Evolutionary conservation across 35 echinoderm and acorn worm species (phyloP).

Genomic region (Apostichopus parvimensis): DNA sequence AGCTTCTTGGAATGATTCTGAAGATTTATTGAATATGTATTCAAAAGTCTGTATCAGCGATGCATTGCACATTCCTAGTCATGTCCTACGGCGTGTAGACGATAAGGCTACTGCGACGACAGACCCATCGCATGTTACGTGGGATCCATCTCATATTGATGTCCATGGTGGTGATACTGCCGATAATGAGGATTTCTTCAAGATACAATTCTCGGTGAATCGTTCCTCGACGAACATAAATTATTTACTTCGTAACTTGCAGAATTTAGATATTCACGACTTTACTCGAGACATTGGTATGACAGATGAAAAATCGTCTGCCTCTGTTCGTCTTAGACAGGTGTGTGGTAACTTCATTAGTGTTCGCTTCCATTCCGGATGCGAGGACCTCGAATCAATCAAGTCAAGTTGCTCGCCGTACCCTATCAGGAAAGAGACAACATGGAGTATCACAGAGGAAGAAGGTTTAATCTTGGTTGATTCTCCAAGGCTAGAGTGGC

Average conservation of each 20-base stretch:
- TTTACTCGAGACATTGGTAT: neutral
- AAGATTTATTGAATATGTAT: neutral
- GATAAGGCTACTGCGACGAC: neutral
- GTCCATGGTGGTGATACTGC: neutral
- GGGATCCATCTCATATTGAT: too few relatives aligned
- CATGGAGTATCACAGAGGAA: neutral
- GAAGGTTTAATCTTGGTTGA: neutral
- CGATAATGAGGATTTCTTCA: neutral
- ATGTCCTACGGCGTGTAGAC: too few relatives aligned
- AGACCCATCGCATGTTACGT: neutral
- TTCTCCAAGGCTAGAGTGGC: neutral
- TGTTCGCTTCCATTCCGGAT: neutral
- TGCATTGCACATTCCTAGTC: neutral
- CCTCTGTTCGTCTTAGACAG: neutral
- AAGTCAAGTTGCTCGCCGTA: neutral
- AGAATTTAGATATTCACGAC: neutral
- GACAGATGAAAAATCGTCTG: neutral
- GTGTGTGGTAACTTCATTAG: neutral
- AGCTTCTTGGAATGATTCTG: neutral
- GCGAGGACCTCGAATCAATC: neutral
- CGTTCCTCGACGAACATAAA: neutral
- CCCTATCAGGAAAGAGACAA: neutral
- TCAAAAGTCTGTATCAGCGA: neutral
- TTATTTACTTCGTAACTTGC: neutral
- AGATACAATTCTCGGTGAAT: constrained; percentile 5